These are phyloP conservation scores for Drosophila lini DNA, from an alignment of 1,140 invertebrate genomes.

Conservation along the genomic window DNA sequence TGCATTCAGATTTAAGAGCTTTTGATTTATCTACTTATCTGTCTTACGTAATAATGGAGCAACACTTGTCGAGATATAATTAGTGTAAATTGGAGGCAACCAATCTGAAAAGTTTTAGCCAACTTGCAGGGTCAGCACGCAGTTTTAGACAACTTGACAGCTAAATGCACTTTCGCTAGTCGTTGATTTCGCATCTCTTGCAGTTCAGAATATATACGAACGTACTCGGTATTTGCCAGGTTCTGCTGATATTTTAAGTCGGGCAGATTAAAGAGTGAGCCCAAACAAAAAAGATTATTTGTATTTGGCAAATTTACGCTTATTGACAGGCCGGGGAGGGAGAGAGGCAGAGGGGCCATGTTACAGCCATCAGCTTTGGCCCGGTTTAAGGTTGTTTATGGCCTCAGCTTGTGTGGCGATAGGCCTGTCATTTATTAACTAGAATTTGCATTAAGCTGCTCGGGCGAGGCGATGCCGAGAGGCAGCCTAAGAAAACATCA, in stretches of 20 bases:
- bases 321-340: constrained; percentile 45
- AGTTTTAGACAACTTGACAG: constrained; percentile 58
- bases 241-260: constrained; percentile 71
- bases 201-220: constrained; percentile 10
- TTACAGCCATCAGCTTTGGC: constrained; percentile 40
- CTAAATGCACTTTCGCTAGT: constrained; percentile 41
- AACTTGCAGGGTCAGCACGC: constrained; percentile 44
- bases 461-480: constrained; percentile 6
- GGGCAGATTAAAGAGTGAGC: constrained; percentile 45
- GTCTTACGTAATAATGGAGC: background rate
- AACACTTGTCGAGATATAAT: constrained; percentile 51
- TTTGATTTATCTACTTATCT: background rate
- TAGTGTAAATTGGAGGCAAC: constrained; percentile 69
- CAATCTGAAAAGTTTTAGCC: constrained; percentile 71
- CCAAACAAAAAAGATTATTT: constrained; percentile 64
- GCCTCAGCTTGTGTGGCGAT: constrained; percentile 58
- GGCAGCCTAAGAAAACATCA: constrained; percentile 38
- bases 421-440: constrained; percentile 78
- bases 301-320: constrained; percentile 80
- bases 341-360: constrained; percentile 3
- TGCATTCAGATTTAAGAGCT: too few relatives aligned
- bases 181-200: constrained; percentile 29
- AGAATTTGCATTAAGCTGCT: constrained; percentile 73
- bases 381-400: constrained; percentile 62
- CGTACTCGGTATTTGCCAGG: constrained; percentile 55